Evolutionary conservation across 2,888 invertebrate genomes (phyloP), one percentile per base, ranked within the genome.

Genomic region (Trilocha varians): DNA sequence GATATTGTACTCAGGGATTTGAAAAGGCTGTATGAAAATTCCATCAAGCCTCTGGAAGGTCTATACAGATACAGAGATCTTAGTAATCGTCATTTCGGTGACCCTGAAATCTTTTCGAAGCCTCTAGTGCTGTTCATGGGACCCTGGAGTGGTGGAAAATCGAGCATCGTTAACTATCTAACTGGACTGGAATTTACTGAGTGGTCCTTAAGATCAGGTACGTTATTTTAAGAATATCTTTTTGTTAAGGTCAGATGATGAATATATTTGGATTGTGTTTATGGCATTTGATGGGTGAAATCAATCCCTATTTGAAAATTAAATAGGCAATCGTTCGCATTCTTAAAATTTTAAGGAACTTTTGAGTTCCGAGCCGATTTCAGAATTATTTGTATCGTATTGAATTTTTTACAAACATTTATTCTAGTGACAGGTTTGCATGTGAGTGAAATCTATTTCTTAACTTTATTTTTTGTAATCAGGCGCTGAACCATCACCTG

Each of bases 131-230:
- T 98, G 4, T 95, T 97, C 65, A 95, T 97, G 93, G 98, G 98
- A 34, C 97, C 97, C 33, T 97, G 97, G 95, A 96, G 96, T 64
- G 96, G 97, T 45, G 98, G 98, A 49, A 98, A 98, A 84, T 96
- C 97, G 1, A 93, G 96, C 40, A 95, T 97, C 55, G 91, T 97
- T 49, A 98, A 98, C 78, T 97, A 98, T 78, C 87, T 98, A 50
- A 89, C 96, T 34, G 93, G 95, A 47, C 92, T 94, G 52, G 96
- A 97, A 73, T 94, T 94, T 68, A 93, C 91, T 17, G 89, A 91
- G 55, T 91, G 92, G 71, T 91, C 96, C 44, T 82, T 97, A 51
- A 90, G 95, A 84, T 95, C 96, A 73, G 97, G 97, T 96, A 86
- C 61, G 53, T 38, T 38, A 34, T 11, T 13, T 38, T 11, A 18